Base-by-base conservation (phyloP, 2,113 vertebrate species). In the Talpa occidentalis region DNA sequence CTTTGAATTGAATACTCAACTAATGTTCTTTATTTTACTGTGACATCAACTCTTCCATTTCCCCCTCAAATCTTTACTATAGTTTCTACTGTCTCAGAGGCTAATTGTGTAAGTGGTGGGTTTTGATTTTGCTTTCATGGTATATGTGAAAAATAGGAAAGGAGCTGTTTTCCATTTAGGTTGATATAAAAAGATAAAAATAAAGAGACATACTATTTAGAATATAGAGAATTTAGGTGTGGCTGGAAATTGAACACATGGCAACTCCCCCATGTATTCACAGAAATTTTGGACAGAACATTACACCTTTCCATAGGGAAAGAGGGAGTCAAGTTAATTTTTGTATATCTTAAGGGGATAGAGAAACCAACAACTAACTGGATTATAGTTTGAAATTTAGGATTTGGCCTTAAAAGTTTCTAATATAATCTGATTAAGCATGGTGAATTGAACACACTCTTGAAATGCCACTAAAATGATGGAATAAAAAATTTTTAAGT, bases 111-210 rank as follows among this genome's bases (percentile, higher is more conserved):
- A 60, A 93, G 47, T 77, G 35, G 62, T 89, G 40, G 24, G 32
- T 76, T 93, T 88, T 60, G 54, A 62, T 52, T n/a, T 44, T 81
- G 40, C 82, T 94, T 82, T 84, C 42, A 52, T 69, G 62, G 14
- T n/a, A 4, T 78, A 54, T 84, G 35, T 90, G 54, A 30, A 28
- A 90, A 78, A 52, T 42, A 42, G 66, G 30, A 22, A 88, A 93
- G 59, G 24, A n/a, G 52, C n/a, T 42, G 40, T 60, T 69, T 78
- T 44, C 30, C 64, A 56, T 72, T 77, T 70, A 52, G 26, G 32
- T 49, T 40, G 52, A 59, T 35, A 87, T 52, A 62, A 24, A n/a
- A 37, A 42, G 49, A 44, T 74, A n/a, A 37, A 42, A 32, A 44
- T 74, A 52, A 67, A 92, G 28, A 42, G 24, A 59, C 9, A 37